Conservation (phyloP, 2,113 vertebrate species). For the Glareola pratincola region DNA sequence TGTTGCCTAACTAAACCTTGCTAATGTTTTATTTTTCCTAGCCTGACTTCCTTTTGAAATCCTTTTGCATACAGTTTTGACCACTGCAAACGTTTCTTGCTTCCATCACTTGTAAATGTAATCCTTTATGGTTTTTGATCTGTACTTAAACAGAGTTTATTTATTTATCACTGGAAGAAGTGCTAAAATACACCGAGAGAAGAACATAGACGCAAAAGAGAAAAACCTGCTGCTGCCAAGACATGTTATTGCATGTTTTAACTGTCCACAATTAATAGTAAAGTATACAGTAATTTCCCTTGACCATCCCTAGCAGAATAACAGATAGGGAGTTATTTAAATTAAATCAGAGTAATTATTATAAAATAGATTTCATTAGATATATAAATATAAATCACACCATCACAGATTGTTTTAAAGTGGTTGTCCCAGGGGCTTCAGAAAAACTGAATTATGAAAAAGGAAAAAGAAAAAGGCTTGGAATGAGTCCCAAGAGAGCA, state of each 20-base stretch:
- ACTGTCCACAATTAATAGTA: background rate
- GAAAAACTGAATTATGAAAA: slow-evolving; percentile 31
- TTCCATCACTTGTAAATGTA: background rate
- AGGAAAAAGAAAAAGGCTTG: background rate
- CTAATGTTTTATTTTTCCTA: background rate
- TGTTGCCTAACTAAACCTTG: background rate
- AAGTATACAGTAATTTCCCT: background rate
- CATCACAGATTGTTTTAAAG: slow-evolving; percentile 33
- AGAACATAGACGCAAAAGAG: background rate
- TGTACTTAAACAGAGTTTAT: background rate
- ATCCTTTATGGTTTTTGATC: background rate
- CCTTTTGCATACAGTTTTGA: background rate
- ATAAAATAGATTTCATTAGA: slow-evolving; percentile 27
- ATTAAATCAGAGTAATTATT: slow-evolving; percentile 25
- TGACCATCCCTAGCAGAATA: background rate
- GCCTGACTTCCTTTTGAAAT: background rate
- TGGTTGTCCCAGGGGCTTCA: background rate
- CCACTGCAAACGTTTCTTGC: background rate
- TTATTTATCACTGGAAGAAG: background rate
- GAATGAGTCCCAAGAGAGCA: background rate
- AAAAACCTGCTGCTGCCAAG: background rate
- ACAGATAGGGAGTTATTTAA: background rate
- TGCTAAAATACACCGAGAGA: background rate
- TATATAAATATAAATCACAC: slow-evolving; percentile 47
- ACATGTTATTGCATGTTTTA: background rate